These are phyloP conservation scores for Acanthopagrus latus DNA, from an alignment of 2,797 vertebrate genomes.

Conservation along the genomic window DNA sequence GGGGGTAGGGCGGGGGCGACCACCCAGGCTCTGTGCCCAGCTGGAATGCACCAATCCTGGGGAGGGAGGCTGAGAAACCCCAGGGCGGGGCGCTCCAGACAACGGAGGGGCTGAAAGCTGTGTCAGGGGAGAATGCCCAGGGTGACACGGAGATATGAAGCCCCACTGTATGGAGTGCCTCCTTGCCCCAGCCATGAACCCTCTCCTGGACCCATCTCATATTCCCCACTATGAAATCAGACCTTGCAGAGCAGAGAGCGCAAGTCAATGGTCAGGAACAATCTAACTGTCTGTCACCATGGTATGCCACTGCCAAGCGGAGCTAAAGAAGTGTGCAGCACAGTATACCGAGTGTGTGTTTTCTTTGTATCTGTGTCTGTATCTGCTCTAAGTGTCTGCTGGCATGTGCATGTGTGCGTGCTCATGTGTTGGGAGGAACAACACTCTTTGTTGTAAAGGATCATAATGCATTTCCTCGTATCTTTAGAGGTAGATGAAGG, in stretches of 20 bases:
- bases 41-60: constrained; percentile 81
- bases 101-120: constrained; percentile 77
- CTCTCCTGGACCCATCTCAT: constrained; percentile 79
- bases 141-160: constrained; percentile 84
- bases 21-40: constrained; percentile 82
- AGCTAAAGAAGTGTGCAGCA: constrained; percentile 67
- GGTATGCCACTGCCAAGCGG: constrained; percentile 72
- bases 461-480: constrained; percentile 58
- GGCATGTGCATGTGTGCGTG: constrained; percentile 48
- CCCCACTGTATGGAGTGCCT: constrained; percentile 78
- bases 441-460: constrained; percentile 54
- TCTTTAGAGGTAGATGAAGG: constrained; percentile 48
- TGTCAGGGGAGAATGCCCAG: constrained; percentile 82
- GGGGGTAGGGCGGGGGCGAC: constrained; percentile 56
- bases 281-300: constrained; percentile 86
- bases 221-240: constrained; percentile 87
- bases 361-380: constrained; percentile 62
- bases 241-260: constrained; percentile 81
- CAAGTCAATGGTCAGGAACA: constrained; percentile 87
- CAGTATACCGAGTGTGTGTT: constrained; percentile 59
- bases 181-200: constrained; percentile 85
- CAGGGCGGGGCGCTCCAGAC: constrained; percentile 61
- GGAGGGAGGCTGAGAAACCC: constrained; percentile 63
- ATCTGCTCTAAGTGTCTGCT: constrained; percentile 59
- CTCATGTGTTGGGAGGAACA: constrained; percentile 43